phyloP scores from a whole-genome alignment of 2,113 vertebrate genomes.

The cat (Felis catus) region DNA sequence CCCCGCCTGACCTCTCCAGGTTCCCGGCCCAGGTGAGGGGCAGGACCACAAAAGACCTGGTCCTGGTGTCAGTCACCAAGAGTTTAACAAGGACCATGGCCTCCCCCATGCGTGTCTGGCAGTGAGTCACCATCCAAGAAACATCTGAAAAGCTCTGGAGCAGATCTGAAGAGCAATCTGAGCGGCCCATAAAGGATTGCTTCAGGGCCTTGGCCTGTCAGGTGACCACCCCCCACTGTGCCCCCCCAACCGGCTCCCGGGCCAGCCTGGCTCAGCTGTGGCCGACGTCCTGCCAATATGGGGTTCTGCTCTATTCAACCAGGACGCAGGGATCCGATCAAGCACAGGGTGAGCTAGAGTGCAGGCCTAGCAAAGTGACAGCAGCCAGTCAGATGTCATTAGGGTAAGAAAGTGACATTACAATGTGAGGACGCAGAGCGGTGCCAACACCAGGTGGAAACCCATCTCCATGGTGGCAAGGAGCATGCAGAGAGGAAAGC shows the following conservation, averaged over 20 bases:
- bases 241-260: neutral
- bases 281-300: neutral
- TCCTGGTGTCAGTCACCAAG: neutral
- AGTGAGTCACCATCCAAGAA: neutral
- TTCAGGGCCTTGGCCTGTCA: neutral
- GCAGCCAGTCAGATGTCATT: conserved; percentile 1
- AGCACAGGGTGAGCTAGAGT: neutral
- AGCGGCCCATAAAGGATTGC: neutral
- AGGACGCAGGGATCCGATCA: neutral
- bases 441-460: neutral
- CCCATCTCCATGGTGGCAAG: neutral
- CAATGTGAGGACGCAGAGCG: conserved; percentile 2
- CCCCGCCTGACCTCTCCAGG: neutral
- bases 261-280: neutral
- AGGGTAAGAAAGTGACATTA: neutral
- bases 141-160: neutral
- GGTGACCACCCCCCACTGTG: neutral
- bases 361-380: neutral
- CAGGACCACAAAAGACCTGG: neutral
- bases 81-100: neutral
- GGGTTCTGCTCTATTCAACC: neutral
- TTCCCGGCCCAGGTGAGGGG: neutral
- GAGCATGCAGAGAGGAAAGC: conserved; percentile 57
- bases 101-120: neutral
- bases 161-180: neutral